A percentile compares a stretch with the other conserved stretches of the same genome.
Evolutionary conservation across 2,888 invertebrate species (phyloP).

Genomic region (Acronicta aceris): DNA sequence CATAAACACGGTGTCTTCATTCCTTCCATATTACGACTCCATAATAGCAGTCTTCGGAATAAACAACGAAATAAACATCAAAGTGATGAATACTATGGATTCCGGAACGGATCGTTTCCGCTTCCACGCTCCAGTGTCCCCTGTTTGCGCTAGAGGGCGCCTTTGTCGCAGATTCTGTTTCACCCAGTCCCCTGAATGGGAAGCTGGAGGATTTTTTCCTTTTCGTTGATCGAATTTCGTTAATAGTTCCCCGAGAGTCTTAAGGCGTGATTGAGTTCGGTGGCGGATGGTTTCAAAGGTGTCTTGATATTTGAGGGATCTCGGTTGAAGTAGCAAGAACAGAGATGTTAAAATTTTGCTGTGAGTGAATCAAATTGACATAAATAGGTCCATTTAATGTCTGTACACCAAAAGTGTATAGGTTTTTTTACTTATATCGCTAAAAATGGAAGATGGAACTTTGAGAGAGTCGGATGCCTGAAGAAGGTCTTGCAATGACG

Average conservation of each 20-base stretch:
- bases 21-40: background rate
- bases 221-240: conserved; percentile 45
- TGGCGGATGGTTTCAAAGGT: conserved; percentile 1
- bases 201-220: conserved; percentile 25
- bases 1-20: background rate
- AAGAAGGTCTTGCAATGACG: too few species aligned
- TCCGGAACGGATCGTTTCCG: conserved; percentile 47
- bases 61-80: conserved; percentile 50
- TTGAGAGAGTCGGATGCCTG: too few species aligned
- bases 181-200: conserved; percentile 28
- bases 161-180: conserved; percentile 48
- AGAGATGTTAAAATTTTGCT: too few species aligned
- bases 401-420: too few species aligned
- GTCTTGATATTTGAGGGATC: background rate
- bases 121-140: conserved; percentile 24
- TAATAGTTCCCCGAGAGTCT: conserved; percentile 40
- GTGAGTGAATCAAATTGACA: too few species aligned
- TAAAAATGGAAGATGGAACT: too few species aligned
- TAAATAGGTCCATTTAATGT: too few species aligned
- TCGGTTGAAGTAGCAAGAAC: background rate
- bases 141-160: conserved; percentile 42
- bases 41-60: conserved; percentile 14
- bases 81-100: conserved; percentile 47
- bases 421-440: too few species aligned
- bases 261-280: conserved; percentile 17